Base-by-base conservation (phyloP, 2,113 vertebrate genomes). In the Phrynosoma blainvillii region DNA sequence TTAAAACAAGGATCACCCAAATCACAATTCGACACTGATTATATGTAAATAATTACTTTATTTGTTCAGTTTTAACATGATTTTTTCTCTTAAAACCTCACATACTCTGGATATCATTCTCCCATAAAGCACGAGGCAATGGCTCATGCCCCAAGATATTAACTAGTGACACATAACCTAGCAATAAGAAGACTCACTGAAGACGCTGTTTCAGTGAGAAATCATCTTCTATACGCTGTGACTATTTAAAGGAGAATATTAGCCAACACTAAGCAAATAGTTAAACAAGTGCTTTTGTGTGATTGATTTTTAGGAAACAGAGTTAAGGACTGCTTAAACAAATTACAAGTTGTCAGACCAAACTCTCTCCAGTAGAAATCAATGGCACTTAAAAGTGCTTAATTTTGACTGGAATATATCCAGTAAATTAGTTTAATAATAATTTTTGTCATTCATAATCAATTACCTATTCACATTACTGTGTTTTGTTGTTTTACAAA, bases 41-140 rank as follows among this genome's bases (percentile, higher is more conserved):
- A 75, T 8, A 36, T 75, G 2, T 75, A 40, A 75, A 75, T 5
- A 20, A 75, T 75, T 36, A 18, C 16, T 75, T 68, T 54, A 36
- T 75, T 68, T 54, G 85, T 78, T 66, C 89, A 73, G 86, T 62
- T 42, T 36, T 88, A 90, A 81, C 62, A 47, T 47, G 89, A 92
- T 70, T 70, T 70, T 83, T 70, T 68, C 23, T 42, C 40, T 62
- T 16, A 62, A 62, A 62, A 62, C 59, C 4, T 18, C 13, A 70
- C 47, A 52, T 18, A 25, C 66, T 52, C 14, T 83, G 54, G 18
- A 71, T 52, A 30, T 27, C 27, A 54, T 84, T 75, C 13, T 71
- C 90, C 86, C 71, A 74, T 66, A 86, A 83, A 75, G 85, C 90
- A 30, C 40, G 79, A 77, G 14, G 47, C 88, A 88, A 84, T 90